Percentiles rank a stretch among this genome's conserved stretches.
phyloP scores from a whole-genome alignment of 2,888 invertebrate species.

The Oligia fasciuncula region DNA sequence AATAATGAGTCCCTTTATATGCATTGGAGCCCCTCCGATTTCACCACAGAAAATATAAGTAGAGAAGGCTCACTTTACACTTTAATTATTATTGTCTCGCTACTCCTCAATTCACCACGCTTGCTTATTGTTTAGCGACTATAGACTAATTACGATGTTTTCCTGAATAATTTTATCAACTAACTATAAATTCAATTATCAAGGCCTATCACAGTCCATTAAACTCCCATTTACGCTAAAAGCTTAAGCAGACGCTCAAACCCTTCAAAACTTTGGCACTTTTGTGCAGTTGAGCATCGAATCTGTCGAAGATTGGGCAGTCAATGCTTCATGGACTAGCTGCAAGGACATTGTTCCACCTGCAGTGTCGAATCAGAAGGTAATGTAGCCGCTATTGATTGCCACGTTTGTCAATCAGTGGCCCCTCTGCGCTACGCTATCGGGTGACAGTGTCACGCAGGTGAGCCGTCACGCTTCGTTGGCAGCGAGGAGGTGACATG shows the following conservation, averaged over 20 bases:
- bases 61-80: slow-evolving; percentile 13
- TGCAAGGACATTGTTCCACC: background rate
- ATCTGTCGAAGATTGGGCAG: background rate
- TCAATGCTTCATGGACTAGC: background rate
- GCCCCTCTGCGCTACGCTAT: background rate
- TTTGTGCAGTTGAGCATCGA: background rate
- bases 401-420: background rate
- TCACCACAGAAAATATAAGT: background rate
- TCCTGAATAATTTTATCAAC: background rate
- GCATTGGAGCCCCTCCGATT: background rate
- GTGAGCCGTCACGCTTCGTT: slow-evolving; percentile 33
- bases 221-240: too few relatives aligned
- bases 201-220: background rate
- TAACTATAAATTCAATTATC: background rate
- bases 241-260: background rate
- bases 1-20: slow-evolving; percentile 20
- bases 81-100: background rate
- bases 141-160: background rate
- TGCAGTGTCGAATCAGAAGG: background rate
- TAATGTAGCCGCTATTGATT: background rate
- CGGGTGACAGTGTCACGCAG: slow-evolving; percentile 38
- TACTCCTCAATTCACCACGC: background rate
- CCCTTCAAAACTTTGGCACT: background rate
- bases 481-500: slow-evolving; percentile 29
- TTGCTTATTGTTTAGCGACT: background rate